A percentile compares a stretch with the other conserved stretches of the same genome.
These are phyloP conservation scores for Cephalopholis sonnerati DNA, from an alignment of 2,113 vertebrate genomes.

Conservation along the genomic window DNA sequence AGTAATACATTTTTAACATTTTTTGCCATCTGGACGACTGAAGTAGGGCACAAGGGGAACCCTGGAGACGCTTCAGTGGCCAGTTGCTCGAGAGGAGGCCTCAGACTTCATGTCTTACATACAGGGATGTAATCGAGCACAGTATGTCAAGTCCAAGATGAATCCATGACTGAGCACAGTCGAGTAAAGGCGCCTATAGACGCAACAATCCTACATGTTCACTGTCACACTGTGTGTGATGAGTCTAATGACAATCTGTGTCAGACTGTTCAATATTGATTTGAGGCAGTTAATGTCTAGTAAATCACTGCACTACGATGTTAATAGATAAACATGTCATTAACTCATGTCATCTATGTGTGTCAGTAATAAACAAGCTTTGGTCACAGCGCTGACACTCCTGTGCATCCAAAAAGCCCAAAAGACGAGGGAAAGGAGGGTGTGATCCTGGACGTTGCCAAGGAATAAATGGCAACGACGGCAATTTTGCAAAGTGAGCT, in stretches of 20 bases:
- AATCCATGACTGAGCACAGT: not conserved
- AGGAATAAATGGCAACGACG: not conserved
- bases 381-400: not conserved
- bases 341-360: not conserved
- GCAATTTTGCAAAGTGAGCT: not conserved
- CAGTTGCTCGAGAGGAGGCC: constrained; percentile 18
- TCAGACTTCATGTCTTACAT: constrained; percentile 37
- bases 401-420: not conserved
- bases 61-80: constrained; percentile 27
- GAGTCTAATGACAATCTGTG: not conserved
- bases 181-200: not conserved
- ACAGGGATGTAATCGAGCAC: not conserved
- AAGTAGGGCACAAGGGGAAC: constrained; percentile 43
- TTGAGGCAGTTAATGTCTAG: not conserved
- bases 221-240: not conserved
- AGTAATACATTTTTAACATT: constrained; percentile 40
- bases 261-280: not conserved
- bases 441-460: not conserved
- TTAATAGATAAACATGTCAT: not conserved
- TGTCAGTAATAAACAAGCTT: not conserved
- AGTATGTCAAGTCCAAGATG: not conserved
- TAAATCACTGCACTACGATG: not conserved
- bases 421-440: not conserved
- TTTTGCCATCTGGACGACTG: constrained; percentile 37
- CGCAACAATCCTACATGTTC: not conserved